phyloP scores from a whole-genome alignment of 2,888 invertebrate species.

The Eupithecia pulchellata region DNA sequence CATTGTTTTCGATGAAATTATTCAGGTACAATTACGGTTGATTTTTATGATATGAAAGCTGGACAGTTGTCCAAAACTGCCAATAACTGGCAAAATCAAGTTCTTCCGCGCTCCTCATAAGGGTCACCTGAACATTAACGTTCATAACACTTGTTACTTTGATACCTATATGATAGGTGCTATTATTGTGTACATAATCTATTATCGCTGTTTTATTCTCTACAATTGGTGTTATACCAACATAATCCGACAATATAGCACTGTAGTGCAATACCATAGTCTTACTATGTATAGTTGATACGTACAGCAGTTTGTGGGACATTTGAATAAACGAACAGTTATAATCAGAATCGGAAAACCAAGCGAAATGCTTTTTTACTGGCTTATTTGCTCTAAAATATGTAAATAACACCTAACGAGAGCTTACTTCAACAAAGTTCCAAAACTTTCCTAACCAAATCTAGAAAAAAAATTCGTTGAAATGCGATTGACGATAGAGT shows the following conservation, averaged over 20 bases:
- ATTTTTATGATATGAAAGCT: constrained; percentile 38
- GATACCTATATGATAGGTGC: constrained; percentile 39
- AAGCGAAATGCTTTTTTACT: not conserved
- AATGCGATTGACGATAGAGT: not conserved
- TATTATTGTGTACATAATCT: constrained; percentile 26
- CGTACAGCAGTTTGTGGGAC: constrained; percentile 33
- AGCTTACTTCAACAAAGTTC: not conserved
- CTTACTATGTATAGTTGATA: constrained; percentile 34
- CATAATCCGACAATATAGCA: constrained; percentile 32
- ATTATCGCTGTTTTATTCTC: not conserved
- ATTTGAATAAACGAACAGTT: constrained; percentile 30
- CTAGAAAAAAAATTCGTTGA: not conserved
- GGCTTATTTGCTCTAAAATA: not conserved
- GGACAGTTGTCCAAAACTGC: constrained; percentile 37
- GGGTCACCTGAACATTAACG: constrained; percentile 62
- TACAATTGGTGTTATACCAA: constrained; percentile 23
- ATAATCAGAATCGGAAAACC: constrained; percentile 1
- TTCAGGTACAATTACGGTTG: constrained; percentile 62
- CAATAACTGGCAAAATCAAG: constrained; percentile 68
- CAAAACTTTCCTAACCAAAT: not conserved
- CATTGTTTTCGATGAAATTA: constrained; percentile 51
- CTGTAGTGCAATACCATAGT: constrained; percentile 22
- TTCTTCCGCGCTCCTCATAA: constrained; percentile 75
- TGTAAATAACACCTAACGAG: not conserved
- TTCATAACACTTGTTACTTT: constrained; percentile 55